Base-by-base conservation (phyloP, 92 coral and sea anemone genomes). In the Phenganax subtilis region DNA sequence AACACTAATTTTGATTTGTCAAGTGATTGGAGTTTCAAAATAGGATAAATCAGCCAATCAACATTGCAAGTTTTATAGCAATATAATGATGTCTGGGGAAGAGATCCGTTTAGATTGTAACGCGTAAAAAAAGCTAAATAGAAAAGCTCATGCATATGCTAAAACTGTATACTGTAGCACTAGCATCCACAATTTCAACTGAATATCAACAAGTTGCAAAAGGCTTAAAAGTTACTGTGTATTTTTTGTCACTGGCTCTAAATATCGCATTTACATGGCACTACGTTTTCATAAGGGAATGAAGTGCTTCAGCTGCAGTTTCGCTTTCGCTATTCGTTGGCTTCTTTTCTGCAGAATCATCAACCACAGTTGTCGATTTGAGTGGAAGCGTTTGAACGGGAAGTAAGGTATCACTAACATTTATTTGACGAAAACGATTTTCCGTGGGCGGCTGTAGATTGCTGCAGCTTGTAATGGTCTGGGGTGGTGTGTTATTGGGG, bases 221-320 rank as follows among this genome's bases (percentile, higher is more conserved):
- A n/a, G n/a, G n/a, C n/a, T n/a, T n/a, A n/a, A n/a, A n/a, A n/a
- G n/a, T n/a, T n/a, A n/a, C n/a, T n/a, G n/a, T n/a, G n/a, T n/a
- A n/a, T n/a, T n/a, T n/a, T n/a, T n/a, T n/a, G n/a, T n/a, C n/a
- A n/a, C n/a, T n/a, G n/a, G n/a, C n/a, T n/a, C n/a, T n/a, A n/a
- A n/a, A n/a, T n/a, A n/a, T n/a, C n/a, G n/a, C n/a, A n/a, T n/a
- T n/a, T 60, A 6, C 65, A 60, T 12, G 65, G 20, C 65, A 60
- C 20, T 60, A 60, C 65, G 17, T 68, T 47, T 68, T 47, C 74
- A 29, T 68, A 16, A 68, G 47, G 9, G 74, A 68, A 15, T n/a
- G 74, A 68, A 68, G 74, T 68, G 74, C 74, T 47, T 68, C 51
- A 29, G 74, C 74, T 28, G 74, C 74, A 11, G 74, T 10, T 14